These are phyloP conservation scores for Conus betulinus DNA, from an alignment of 1,140 invertebrate species.

Conservation along the genomic window DNA sequence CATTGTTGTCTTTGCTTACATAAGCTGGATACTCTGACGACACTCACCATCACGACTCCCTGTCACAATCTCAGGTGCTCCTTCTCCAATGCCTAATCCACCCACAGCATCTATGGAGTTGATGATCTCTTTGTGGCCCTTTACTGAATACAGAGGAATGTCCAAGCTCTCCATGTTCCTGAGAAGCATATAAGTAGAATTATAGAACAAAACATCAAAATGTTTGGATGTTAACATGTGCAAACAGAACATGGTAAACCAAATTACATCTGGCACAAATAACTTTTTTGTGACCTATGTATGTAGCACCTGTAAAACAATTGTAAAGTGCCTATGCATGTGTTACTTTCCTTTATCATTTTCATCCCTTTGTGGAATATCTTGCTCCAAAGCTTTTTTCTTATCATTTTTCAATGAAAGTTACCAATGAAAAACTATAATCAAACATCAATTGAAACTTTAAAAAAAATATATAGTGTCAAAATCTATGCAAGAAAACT, in stretches of 20 bases:
- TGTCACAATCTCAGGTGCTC: conserved; percentile 94
- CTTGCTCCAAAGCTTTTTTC: no score
- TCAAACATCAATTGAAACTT: no score
- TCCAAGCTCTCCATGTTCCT: conserved; percentile 89
- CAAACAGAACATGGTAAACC: background rate
- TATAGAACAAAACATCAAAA: background rate
- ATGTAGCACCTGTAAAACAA: no score
- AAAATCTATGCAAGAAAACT: no score
- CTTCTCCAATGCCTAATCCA: conserved; percentile 88
- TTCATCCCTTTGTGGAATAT: no score
- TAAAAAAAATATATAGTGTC: no score
- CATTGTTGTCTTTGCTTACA: background rate
- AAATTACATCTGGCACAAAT: no score
- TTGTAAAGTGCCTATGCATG: no score
- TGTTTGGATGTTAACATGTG: background rate
- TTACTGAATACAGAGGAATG: conserved; percentile 86
- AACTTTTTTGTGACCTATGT: no score
- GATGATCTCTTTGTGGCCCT: conserved; percentile 91
- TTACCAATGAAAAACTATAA: no score
- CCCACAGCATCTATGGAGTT: conserved; percentile 95
- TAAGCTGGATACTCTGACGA: background rate
- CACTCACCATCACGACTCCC: conserved; percentile 91
- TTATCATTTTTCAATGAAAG: no score
- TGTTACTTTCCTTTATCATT: no score
- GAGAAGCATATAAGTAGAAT: background rate